Conservation (phyloP, 2,797 vertebrate genomes). For the Myripristis jacobus region DNA sequence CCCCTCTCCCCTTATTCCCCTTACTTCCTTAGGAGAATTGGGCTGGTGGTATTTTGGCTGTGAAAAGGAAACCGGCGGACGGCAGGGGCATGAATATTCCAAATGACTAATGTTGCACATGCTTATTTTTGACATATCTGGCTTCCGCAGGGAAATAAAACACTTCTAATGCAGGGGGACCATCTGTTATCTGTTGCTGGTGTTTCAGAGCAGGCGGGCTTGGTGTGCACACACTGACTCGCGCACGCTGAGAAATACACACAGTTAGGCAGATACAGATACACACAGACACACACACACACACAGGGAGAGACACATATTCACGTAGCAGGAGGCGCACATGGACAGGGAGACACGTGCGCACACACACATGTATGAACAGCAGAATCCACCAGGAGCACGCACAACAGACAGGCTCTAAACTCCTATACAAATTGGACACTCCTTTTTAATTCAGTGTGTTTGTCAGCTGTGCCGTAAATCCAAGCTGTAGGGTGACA, state of each 20-base stretch:
- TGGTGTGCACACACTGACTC: slow-evolving; percentile 15
- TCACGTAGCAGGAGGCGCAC: slow-evolving; percentile 53
- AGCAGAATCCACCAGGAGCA: slow-evolving; percentile 68
- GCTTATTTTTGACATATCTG: slow-evolving; percentile 86
- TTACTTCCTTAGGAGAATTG: slow-evolving; percentile 71
- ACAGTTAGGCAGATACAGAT: slow-evolving; percentile 29
- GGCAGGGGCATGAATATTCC: slow-evolving; percentile 83
- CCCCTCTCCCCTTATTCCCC: slow-evolving; percentile 34
- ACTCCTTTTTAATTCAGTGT: slow-evolving; percentile 61
- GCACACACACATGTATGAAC: slow-evolving; percentile 62
- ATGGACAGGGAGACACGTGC: slow-evolving; percentile 45
- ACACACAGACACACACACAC: slow-evolving; percentile 44
- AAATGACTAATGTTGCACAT: slow-evolving; percentile 85
- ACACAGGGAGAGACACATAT: too few relatives aligned
- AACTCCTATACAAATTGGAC: slow-evolving; percentile 81
- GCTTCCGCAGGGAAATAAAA: slow-evolving; percentile 85
- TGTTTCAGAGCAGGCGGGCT: slow-evolving; percentile 79
- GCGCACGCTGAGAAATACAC: slow-evolving; percentile 6
- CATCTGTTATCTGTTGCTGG: slow-evolving; percentile 86
- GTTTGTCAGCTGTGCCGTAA: slow-evolving; percentile 74
- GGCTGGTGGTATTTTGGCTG: slow-evolving; percentile 77
- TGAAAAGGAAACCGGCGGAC: slow-evolving; percentile 75
- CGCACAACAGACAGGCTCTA: slow-evolving; percentile 75
- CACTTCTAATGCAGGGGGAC: slow-evolving; percentile 84
- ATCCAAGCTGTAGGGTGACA: slow-evolving; percentile 74